Conservation (phyloP, 1,140 invertebrate genomes). For the Anastrepha ludens region DNA sequence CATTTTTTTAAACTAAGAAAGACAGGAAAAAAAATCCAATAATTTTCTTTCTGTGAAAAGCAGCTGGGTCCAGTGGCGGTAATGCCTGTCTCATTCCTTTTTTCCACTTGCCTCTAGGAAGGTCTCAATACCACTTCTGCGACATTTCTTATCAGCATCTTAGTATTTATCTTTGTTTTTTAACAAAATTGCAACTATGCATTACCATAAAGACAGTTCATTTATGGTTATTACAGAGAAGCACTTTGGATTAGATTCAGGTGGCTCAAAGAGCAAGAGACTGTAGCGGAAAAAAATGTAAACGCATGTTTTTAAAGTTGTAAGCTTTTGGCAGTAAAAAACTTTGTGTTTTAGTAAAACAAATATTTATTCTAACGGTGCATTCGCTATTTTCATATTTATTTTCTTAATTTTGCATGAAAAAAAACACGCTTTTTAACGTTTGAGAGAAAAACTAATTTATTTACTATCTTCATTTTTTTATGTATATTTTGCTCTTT, state of each 20-base stretch:
- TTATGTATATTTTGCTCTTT: background rate
- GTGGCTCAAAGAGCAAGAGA: background rate
- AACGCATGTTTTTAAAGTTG: background rate
- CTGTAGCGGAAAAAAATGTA: background rate
- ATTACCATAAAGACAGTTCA: conserved; percentile 42
- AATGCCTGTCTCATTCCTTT: background rate
- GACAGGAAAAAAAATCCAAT: background rate
- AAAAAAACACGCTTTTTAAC: no score
- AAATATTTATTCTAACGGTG: background rate
- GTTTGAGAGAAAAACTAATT: no score
- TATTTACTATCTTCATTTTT: background rate
- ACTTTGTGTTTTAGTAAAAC: background rate
- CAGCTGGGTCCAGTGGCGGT: background rate
- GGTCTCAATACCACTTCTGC: no score
- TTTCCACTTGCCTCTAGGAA: background rate
- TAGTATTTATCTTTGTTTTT: background rate
- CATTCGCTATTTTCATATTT: background rate
- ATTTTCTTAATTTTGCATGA: background rate
- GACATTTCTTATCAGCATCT: background rate
- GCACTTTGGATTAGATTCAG: background rate
- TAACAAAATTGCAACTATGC: background rate
- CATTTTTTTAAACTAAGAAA: no score
- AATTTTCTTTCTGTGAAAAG: background rate
- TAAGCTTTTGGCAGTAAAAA: background rate
- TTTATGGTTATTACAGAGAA: conserved; percentile 10